These are phyloP conservation scores for Lerema accius DNA, from an alignment of 1,140 invertebrate species.

Conservation along the genomic window DNA sequence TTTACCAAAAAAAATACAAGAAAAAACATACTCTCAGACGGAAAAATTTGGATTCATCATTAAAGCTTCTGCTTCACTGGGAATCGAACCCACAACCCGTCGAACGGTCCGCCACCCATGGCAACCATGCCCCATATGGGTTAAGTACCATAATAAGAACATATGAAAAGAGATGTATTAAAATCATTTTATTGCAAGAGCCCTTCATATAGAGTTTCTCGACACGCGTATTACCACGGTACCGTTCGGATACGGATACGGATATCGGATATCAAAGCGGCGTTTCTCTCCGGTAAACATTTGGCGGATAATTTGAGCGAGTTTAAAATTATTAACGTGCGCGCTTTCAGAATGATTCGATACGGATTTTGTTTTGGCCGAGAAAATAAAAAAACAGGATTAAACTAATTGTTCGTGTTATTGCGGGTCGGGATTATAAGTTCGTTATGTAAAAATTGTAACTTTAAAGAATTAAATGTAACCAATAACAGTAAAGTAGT, in stretches of 20 bases:
- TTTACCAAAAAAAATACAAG: too few species aligned
- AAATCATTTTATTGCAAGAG: neutral
- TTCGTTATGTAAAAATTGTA: too few species aligned
- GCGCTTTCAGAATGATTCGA: constrained; percentile 22
- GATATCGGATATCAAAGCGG: constrained; percentile 55
- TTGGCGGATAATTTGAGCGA: constrained; percentile 54
- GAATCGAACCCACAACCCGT: too few species aligned
- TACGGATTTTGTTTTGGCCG: neutral
- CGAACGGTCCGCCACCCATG: too few species aligned
- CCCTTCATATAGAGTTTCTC: neutral
- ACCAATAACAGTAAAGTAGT: too few species aligned
- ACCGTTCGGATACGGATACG: constrained; percentile 30
- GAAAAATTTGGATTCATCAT: too few species aligned
- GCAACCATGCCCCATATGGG: too few species aligned
- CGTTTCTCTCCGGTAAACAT: constrained; percentile 37
- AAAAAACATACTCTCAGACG: too few species aligned
- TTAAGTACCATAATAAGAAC: too few species aligned
- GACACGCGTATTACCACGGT: constrained; percentile 37
- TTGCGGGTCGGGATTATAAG: neutral
- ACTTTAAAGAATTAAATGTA: too few species aligned
- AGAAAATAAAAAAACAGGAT: neutral
- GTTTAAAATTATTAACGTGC: constrained; percentile 50
- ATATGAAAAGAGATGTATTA: neutral
- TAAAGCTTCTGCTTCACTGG: too few species aligned
- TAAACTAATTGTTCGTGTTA: neutral